Percentiles rank a stretch among this genome's conserved stretches.
Evolutionary conservation across 2,797 vertebrate genomes (phyloP).

Genomic region (Lithobates pipiens): DNA sequence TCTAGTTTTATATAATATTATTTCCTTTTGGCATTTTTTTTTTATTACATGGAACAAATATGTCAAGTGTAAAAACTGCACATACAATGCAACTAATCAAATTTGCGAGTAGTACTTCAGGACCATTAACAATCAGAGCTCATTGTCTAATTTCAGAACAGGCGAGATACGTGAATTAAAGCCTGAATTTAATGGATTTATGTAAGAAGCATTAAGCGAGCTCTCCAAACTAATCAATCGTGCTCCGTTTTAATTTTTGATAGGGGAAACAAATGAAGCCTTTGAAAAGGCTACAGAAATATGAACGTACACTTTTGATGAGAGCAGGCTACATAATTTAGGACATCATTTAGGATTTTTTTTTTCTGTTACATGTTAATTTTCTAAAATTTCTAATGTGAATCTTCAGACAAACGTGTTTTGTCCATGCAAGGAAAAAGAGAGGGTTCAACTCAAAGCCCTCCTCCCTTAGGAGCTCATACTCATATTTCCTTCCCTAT

Average conservation of each 20-base stretch:
- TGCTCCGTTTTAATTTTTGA: background rate
- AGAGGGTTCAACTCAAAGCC: too few species aligned
- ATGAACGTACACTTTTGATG: background rate
- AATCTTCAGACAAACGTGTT: too few species aligned
- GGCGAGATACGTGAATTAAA: background rate
- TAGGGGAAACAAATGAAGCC: slow-evolving; percentile 14
- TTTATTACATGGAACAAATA: slow-evolving; percentile 8
- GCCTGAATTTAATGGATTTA: slow-evolving; percentile 20
- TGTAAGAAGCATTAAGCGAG: slow-evolving; percentile 24
- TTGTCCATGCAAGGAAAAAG: too few species aligned
- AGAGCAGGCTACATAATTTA: background rate
- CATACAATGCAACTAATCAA: slow-evolving; percentile 36
- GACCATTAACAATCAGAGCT: slow-evolving; percentile 11
- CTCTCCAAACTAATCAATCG: slow-evolving; percentile 48
- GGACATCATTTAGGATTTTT: too few species aligned
- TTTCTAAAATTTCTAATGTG: too few species aligned
- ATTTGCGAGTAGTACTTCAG: slow-evolving; percentile 31
- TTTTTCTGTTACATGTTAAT: too few species aligned
- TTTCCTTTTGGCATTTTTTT: background rate
- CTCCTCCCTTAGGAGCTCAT: too few species aligned
- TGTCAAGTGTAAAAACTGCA: slow-evolving; percentile 6
- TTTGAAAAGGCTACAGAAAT: background rate
- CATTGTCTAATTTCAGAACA: background rate
- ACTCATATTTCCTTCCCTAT: too few species aligned
- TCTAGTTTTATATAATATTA: too few species aligned